phyloP scores from a whole-genome alignment of 2,888 invertebrate genomes.

The Eulithis testata region DNA sequence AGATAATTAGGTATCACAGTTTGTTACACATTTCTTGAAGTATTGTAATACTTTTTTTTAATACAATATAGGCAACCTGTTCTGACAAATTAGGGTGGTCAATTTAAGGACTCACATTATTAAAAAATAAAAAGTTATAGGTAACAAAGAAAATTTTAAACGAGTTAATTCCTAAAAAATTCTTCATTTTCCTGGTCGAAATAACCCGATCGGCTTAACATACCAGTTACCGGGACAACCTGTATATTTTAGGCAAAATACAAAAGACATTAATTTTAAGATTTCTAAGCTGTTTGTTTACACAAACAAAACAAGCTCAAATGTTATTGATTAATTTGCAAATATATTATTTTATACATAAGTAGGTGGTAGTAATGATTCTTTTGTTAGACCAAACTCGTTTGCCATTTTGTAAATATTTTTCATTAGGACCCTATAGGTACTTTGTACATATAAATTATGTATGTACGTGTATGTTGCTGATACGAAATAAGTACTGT shows the following conservation, averaged over 20 bases:
- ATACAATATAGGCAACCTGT: too few species aligned
- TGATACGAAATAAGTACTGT: constrained; percentile 43
- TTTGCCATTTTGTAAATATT: constrained; percentile 78
- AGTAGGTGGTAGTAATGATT: constrained; percentile 3
- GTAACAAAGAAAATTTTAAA: too few species aligned
- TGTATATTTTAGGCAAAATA: constrained; percentile 48
- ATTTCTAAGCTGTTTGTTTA: constrained; percentile 20
- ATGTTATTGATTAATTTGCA: constrained; percentile 36
- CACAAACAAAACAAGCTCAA: constrained; percentile 42
- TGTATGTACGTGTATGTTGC: constrained; percentile 17
- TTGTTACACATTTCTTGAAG: too few species aligned
- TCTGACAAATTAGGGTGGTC: too few species aligned
- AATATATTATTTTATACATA: constrained; percentile 32
- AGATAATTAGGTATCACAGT: too few species aligned
- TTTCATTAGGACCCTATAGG: constrained; percentile 44
- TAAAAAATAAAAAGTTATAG: too few species aligned
- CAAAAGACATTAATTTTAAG: constrained; percentile 60
- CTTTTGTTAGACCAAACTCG: constrained; percentile 66
- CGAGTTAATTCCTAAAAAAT: too few species aligned
- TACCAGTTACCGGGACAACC: too few species aligned
- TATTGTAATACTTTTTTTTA: too few species aligned
- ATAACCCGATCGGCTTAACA: too few species aligned
- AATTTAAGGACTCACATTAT: too few species aligned
- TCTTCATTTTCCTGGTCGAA: too few species aligned
- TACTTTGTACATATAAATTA: constrained; percentile 40